These are phyloP conservation scores for Enteromius fasciolatus DNA, from an alignment of 2,797 vertebrate species.

Conservation along the genomic window DNA sequence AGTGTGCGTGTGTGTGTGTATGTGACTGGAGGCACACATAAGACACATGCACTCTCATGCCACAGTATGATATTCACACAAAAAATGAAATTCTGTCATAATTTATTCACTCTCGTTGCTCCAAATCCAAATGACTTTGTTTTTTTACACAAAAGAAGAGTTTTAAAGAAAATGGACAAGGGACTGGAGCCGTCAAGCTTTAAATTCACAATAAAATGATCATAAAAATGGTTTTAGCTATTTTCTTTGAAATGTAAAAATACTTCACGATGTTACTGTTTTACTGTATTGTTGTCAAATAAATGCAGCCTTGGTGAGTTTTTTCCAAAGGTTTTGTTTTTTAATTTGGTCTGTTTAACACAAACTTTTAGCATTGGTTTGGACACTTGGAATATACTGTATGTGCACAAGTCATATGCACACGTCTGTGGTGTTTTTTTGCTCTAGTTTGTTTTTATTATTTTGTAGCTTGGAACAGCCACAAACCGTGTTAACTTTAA, in stretches of 20 bases:
- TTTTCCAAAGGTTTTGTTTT: background rate
- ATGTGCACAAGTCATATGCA: background rate
- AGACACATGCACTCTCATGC: background rate
- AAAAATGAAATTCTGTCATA: background rate
- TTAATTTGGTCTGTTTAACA: background rate
- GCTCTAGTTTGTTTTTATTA: background rate
- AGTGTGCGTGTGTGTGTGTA: background rate
- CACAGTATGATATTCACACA: background rate
- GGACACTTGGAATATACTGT: background rate
- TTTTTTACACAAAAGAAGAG: background rate
- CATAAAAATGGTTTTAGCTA: background rate
- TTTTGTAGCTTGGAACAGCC: background rate
- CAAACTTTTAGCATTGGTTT: background rate
- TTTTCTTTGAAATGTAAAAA: background rate
- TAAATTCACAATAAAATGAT: background rate
- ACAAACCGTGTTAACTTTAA: background rate
- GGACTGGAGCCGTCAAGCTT: background rate
- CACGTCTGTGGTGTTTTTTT: background rate
- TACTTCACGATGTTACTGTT: background rate
- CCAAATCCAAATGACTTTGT: background rate
- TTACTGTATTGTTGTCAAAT: background rate
- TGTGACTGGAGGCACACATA: background rate
- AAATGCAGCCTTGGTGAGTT: background rate
- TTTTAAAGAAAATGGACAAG: background rate
- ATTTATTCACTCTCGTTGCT: background rate